Conservation (phyloP, 2,888 invertebrate genomes). For the Carterocephalus palaemon region DNA sequence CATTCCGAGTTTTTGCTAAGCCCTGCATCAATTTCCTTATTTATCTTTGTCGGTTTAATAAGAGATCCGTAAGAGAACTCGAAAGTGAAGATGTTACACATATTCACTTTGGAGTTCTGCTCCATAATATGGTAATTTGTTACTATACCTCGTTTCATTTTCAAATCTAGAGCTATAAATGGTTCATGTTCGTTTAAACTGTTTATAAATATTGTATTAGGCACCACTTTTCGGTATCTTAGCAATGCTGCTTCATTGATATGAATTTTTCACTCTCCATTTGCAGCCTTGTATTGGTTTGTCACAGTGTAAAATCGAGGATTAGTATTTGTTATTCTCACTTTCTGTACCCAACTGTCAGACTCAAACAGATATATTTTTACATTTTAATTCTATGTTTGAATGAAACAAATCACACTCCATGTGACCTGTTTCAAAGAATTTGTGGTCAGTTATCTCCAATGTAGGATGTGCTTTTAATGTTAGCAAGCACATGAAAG, state of each 20-base stretch:
- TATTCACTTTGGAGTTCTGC: no score
- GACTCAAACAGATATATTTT: neutral
- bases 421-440: neutral
- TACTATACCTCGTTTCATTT: neutral
- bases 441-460: neutral
- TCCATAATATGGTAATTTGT: neutral
- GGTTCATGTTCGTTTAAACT: neutral
- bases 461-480: neutral
- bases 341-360: neutral
- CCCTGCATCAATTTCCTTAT: no score
- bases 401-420: neutral
- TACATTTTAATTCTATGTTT: neutral
- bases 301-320: neutral
- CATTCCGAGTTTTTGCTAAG: no score
- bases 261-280: neutral
- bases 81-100: no score
- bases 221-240: neutral
- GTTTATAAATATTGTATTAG: neutral
- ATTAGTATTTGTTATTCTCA: neutral
- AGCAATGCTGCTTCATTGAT: neutral
- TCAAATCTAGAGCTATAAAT: neutral
- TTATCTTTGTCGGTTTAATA: no score
- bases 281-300: neutral
- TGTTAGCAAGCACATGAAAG: neutral
- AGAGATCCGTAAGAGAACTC: no score